Base-by-base conservation (phyloP, 2,888 invertebrate genomes). In the Drosophila neoperkinsi region DNA sequence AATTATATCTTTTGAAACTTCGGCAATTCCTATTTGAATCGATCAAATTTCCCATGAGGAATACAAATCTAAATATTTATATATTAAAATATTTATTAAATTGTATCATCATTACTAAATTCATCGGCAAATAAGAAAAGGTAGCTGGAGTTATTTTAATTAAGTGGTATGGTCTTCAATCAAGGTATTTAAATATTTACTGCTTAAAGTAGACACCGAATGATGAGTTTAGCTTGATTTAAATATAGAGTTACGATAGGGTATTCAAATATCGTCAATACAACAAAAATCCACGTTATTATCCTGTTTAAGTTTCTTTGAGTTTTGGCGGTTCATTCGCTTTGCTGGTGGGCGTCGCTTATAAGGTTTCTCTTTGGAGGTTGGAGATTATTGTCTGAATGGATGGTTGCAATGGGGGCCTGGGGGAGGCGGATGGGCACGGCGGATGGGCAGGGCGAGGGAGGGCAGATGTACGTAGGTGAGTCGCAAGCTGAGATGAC, bases 401-500 rank as follows among this genome's bases (percentile, higher is more conserved):
- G 51, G 28, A 55, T n/a, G 28, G 18, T 18, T 28, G 55, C 28
- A 10, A 55, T 28, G 28, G 18, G 9, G 21, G 21, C 7, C 16
- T 13, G 30, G 4, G 11, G 4, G 3, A 16, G 7, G 55, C 4
- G 9, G 16, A 1, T 1, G 3, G 21, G 30, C 30, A 1, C 21
- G 21, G 21, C 21, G 21, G n/a, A n/a, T n/a, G n/a, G n/a, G n/a
- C n/a, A n/a, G 7, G 31, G 25, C 3, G 11, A 1, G 28, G 21
- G 5, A 34, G 18, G 28, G 38, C 13, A 6, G 31, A 16, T 6
- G 38, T 38, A n/a, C 31, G 53, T 30, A 31, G 28, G 30, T 46
- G 41, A 30, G 50, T 55, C 58, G 49, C 49, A 38, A 67, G 81
- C 81, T 80, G 72, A 79, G 86, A 83, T 87, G 89, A 90, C 87